phyloP scores from a whole-genome alignment of 2,888 invertebrate genomes.

The Leucophenga maculata region DNA sequence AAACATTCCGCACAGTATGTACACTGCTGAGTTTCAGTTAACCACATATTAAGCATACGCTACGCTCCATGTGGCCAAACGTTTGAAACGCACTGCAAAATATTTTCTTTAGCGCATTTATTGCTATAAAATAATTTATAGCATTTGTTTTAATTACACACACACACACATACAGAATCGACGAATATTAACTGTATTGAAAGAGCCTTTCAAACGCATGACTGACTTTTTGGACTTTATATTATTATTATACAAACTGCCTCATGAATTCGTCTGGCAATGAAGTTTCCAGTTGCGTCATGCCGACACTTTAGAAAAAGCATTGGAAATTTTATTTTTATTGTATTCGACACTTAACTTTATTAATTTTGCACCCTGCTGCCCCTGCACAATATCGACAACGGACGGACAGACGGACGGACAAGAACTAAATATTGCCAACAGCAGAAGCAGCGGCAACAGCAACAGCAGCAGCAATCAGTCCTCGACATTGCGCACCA shows the following conservation, averaged over 20 bases:
- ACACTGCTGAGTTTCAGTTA: too few relatives aligned
- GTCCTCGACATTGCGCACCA: neutral
- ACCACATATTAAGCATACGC: slow-evolving; percentile 12
- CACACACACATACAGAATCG: too few relatives aligned
- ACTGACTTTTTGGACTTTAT: neutral
- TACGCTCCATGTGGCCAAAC: neutral
- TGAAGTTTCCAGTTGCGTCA: slow-evolving; percentile 4
- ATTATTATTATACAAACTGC: too few relatives aligned
- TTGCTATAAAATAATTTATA: slow-evolving; percentile 14
- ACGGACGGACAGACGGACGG: too few relatives aligned
- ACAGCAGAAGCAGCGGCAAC: too few relatives aligned
- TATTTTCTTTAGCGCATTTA: neutral
- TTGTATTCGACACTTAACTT: slow-evolving; percentile 65
- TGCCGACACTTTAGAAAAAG: neutral
- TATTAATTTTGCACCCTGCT: slow-evolving; percentile 61
- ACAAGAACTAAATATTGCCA: too few relatives aligned
- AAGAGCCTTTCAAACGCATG: neutral
- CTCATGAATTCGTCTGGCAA: neutral
- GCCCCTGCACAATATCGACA: slow-evolving; percentile 32
- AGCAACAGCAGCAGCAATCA: neutral
- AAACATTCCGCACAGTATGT: too few relatives aligned
- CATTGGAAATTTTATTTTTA: slow-evolving; percentile 45
- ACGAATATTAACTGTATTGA: neutral
- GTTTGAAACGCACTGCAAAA: slow-evolving; percentile 2
- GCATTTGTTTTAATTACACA: slow-evolving; percentile 9